phyloP scores from a whole-genome alignment of 2,113 vertebrate species.

The Coracopsis vasa region DNA sequence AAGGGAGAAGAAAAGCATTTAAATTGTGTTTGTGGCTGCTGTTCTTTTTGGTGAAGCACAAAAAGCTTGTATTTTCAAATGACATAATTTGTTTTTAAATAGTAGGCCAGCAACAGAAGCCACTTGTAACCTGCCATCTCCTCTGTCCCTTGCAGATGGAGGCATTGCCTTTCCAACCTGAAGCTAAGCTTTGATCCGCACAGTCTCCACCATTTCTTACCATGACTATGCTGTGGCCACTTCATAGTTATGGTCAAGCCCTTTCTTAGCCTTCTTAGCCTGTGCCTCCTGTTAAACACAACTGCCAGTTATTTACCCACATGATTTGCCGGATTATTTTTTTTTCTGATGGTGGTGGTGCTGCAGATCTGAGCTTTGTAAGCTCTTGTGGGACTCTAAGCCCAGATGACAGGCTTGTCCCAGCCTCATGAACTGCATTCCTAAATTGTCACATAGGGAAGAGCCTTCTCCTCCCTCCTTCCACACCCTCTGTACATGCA shows the following conservation, averaged over 20 bases:
- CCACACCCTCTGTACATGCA: background rate
- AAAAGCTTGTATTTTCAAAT: background rate
- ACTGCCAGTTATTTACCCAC: background rate
- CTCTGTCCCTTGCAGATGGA: background rate
- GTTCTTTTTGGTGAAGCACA: background rate
- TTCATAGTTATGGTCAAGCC: background rate
- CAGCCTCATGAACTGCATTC: background rate
- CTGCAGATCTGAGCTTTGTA: background rate
- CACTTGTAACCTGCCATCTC: background rate
- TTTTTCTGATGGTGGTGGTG: background rate
- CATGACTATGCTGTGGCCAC: rapidly evolving
- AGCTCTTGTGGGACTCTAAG: background rate
- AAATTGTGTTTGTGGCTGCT: background rate
- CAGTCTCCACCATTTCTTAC: background rate
- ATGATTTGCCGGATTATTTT: background rate
- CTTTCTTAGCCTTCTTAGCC: background rate
- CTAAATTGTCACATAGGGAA: background rate
- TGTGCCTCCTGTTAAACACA: background rate
- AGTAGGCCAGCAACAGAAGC: background rate
- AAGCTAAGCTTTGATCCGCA: background rate
- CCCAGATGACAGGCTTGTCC: background rate
- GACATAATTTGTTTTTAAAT: background rate
- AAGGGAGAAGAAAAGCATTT: background rate
- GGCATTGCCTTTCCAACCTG: background rate
- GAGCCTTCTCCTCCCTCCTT: background rate